phyloP scores from a whole-genome alignment of 2,888 invertebrate species.

The Campaea margaritaria region DNA sequence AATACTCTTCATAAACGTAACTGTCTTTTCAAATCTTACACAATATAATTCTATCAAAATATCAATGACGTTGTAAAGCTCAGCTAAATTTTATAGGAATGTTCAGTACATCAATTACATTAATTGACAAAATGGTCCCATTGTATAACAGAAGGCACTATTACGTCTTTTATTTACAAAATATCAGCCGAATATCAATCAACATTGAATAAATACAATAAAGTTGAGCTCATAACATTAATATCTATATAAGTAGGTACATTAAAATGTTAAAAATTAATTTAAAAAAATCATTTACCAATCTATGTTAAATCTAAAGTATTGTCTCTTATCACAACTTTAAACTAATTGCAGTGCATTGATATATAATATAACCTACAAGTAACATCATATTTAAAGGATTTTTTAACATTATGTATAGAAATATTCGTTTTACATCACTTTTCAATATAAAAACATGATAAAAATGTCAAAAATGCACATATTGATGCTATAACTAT shows the following conservation, averaged over 20 bases:
- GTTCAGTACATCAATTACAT: constrained; percentile 73
- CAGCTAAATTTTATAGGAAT: constrained; percentile 73
- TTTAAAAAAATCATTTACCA: constrained; percentile 38
- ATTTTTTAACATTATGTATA: constrained; percentile 4
- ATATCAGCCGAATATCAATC: constrained; percentile 49
- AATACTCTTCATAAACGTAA: constrained; percentile 80
- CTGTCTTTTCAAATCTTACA: constrained; percentile 62
- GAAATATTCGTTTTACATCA: background rate
- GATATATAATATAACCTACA: constrained; percentile 21
- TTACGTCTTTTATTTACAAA: constrained; percentile 40
- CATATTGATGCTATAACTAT: constrained; percentile 12
- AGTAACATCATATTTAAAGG: constrained; percentile 9
- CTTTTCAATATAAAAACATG: constrained; percentile 8
- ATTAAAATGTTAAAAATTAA: constrained; percentile 42
- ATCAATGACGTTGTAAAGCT: constrained; percentile 61
- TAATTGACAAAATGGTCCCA: constrained; percentile 74
- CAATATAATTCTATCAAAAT: constrained; percentile 63
- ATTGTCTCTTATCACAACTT: constrained; percentile 66
- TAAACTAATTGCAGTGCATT: constrained; percentile 53
- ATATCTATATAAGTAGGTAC: constrained; percentile 43
- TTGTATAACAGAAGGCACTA: constrained; percentile 73
- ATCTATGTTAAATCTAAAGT: constrained; percentile 42
- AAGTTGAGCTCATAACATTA: constrained; percentile 58
- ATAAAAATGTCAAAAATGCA: constrained; percentile 9
- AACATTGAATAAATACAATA: constrained; percentile 58